Evolutionary conservation across 2,888 invertebrate species (phyloP), one percentile per base, ranked within the genome.

Genomic region (Apamea monoglypha): DNA sequence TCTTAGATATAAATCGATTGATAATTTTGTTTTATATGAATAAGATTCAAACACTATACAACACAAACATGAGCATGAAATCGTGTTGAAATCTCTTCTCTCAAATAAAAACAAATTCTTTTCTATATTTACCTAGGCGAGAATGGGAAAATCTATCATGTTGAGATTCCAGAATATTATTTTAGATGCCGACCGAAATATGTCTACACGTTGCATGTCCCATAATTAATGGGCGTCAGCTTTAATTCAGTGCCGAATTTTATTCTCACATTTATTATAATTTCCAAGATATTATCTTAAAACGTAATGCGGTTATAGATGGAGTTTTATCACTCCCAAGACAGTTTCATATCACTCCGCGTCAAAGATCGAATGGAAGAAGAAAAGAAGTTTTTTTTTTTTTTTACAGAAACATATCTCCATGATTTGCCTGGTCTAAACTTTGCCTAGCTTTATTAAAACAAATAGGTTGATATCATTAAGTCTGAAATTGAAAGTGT

Each of bases 401-500:
- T 10, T 70, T 44, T 47, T 18, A 36, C 29, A 47, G 47, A 69
- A 66, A 12, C 25, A 36, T 4, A 40, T 32, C 2, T 59, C 3
- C 12, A 32, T 32, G 25, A 14, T 18, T 14, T 53, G 50, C 14
- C 29, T 56, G n/a, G 12, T 82, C 14, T 67, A 18, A 61, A 53
- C 25, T 44, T 36, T 79, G 44, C 16, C 36, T 36, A 53, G 70
- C 44, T 67, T 68, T 67, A 67, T 73, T 71, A 53, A 53, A 83
- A 78, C 47, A 82, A 82, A 68, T 71, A 70, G 69, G 74, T 80
- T 74, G 70, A 81, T 83, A 80, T 74, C 64, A 80, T 74, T 69
- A 71, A 82, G 79, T 77, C 66, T 83, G 92, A 95, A 95, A 95
- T 90, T 89, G 95, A 96, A 95, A 96, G 95, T 95, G 93, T 91